These are phyloP conservation scores for Patiria miniata DNA, from an alignment of 35 echinoderm and acorn worm species.

Conservation along the genomic window DNA sequence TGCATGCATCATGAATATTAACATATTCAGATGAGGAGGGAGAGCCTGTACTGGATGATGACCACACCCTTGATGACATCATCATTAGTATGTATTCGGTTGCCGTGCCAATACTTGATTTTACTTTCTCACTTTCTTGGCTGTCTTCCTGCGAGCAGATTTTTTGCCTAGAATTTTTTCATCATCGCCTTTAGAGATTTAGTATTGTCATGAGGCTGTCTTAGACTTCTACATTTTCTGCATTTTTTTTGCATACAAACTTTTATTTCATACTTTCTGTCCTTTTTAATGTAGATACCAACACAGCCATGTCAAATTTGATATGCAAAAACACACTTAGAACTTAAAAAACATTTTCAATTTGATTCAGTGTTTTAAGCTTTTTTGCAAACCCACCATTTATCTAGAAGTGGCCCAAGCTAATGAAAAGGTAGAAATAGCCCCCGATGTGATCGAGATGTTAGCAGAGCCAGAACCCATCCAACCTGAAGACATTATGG, in stretches of 20 bases:
- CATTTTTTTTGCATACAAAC: too few species aligned
- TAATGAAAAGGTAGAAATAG: conserved; percentile 58
- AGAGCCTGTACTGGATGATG: background rate
- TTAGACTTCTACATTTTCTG: too few species aligned
- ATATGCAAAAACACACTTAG: too few species aligned
- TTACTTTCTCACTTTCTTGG: background rate
- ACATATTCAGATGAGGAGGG: conserved; percentile 3
- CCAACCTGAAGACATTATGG: conserved; percentile 21
- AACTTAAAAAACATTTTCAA: too few species aligned
- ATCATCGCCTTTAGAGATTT: too few species aligned
- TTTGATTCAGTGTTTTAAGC: too few species aligned
- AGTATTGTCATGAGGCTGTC: too few species aligned
- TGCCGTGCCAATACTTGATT: background rate
- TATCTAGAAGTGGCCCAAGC: conserved; percentile 51
- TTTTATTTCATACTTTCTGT: too few species aligned
- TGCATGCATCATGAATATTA: conserved; percentile 18
- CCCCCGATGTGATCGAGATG: conserved; percentile 32
- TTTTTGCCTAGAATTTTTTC: too few species aligned
- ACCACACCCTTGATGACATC: background rate
- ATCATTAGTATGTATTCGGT: conserved; percentile 29
- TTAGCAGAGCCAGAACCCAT: conserved; percentile 46
- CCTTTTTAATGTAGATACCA: too few species aligned
- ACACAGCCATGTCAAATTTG: too few species aligned
- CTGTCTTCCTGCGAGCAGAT: background rate
- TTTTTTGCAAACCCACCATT: too few species aligned